These are phyloP conservation scores for Stramonita haemastoma DNA, from an alignment of 2,888 invertebrate genomes.

Conservation along the genomic window DNA sequence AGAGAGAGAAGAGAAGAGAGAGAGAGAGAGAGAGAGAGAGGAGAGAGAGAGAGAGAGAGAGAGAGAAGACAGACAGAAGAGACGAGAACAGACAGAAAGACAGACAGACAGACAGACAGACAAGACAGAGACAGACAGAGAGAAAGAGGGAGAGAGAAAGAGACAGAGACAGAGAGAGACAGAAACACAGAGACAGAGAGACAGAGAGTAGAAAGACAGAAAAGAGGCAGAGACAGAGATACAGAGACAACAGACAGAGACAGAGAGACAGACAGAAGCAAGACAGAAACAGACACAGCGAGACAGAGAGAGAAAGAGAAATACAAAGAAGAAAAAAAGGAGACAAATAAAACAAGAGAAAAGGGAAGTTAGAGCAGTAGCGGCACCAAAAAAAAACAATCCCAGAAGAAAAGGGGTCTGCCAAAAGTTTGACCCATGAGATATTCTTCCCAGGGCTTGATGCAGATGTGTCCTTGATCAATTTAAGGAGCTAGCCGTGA, in stretches of 20 bases:
- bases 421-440: too few species aligned
- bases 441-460: too few species aligned
- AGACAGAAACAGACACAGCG: neutral
- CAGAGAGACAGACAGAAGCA: neutral
- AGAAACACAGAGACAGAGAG: too few species aligned
- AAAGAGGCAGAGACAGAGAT: neutral
- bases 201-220: too few species aligned
- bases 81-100: neutral
- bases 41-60: neutral
- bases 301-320: too few species aligned
- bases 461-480: too few species aligned
- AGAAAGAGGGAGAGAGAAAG: too few species aligned
- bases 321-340: slow-evolving; percentile 1
- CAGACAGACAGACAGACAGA: neutral
- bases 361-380: neutral
- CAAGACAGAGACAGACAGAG: too few species aligned
- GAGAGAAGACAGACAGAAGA: neutral
- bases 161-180: too few species aligned
- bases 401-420: too few species aligned
- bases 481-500: too few species aligned
- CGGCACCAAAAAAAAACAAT: neutral
- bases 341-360: neutral
- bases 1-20: neutral
- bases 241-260: too few species aligned
- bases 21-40: neutral